Conservation (phyloP, 2,888 invertebrate species). For the Diabrotica balteata region DNA sequence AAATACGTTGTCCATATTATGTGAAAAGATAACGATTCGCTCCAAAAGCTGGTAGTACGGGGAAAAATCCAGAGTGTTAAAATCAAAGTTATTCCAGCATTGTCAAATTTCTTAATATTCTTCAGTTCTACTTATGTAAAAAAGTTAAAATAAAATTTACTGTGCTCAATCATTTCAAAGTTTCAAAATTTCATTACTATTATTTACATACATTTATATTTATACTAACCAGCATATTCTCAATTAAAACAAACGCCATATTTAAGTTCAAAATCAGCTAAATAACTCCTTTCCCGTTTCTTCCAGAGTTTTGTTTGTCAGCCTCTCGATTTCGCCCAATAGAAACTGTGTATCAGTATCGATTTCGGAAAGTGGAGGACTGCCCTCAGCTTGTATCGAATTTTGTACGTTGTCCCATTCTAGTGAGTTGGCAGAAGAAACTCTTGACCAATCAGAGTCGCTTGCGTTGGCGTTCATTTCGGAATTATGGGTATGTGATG, state of each 20-base stretch:
- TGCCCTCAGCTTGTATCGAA: conserved; percentile 46
- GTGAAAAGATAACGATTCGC: too few species aligned
- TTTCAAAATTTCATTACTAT: too few species aligned
- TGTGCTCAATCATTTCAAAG: too few species aligned
- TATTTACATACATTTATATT: too few species aligned
- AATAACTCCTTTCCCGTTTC: conserved; percentile 66
- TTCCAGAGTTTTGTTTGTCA: conserved; percentile 70
- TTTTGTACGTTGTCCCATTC: conserved; percentile 73
- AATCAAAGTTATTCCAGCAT: too few species aligned
- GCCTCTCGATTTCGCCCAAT: conserved; percentile 71
- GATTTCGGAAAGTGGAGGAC: conserved; percentile 61
- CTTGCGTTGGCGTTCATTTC: conserved; percentile 46
- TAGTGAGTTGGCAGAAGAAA: conserved; percentile 71
- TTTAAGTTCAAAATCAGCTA: conserved; percentile 50
- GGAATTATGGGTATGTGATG: conserved; percentile 50
- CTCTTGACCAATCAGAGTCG: conserved; percentile 66
- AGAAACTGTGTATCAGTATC: conserved; percentile 72
- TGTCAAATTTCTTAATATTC: too few species aligned
- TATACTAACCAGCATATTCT: too few species aligned
- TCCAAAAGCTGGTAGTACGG: too few species aligned
- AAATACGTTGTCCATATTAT: too few species aligned
- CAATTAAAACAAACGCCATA: background rate
- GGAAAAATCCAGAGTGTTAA: too few species aligned
- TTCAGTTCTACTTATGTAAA: too few species aligned
- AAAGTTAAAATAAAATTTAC: too few species aligned